A percentile compares a stretch with the other conserved stretches of the same genome.
phyloP scores from a whole-genome alignment of 2,113 vertebrate genomes.

The Hippocampus mohnikei region DNA sequence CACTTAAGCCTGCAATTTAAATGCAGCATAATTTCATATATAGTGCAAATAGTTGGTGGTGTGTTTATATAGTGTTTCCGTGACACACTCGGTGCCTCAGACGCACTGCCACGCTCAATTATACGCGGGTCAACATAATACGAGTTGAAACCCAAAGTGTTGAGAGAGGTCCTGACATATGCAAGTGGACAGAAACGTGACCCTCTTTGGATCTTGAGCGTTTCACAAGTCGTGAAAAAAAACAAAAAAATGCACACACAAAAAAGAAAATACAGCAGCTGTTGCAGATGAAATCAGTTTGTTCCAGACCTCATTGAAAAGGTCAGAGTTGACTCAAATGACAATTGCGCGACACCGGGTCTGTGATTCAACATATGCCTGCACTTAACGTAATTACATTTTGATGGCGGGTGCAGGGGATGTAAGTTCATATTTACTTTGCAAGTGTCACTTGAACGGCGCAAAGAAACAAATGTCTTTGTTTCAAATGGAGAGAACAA shows the following conservation, averaged over 20 bases:
- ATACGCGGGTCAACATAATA: constrained; percentile 55
- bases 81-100: constrained; percentile 17
- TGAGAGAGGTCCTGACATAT: constrained; percentile 48
- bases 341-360: constrained; percentile 48
- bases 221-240: constrained; percentile 58
- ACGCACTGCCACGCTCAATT: constrained; percentile 58
- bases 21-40: too few relatives aligned
- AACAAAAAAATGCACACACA: too few relatives aligned
- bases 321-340: constrained; percentile 62
- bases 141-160: constrained; percentile 53
- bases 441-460: constrained; percentile 47
- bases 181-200: constrained; percentile 58
- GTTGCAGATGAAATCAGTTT: constrained; percentile 66
- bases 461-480: constrained; percentile 55
- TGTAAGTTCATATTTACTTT: constrained; percentile 70
- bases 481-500: constrained; percentile 43
- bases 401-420: constrained; percentile 46
- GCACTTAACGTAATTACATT: constrained; percentile 73
- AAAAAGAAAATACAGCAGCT: constrained; percentile 41
- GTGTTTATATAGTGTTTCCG: constrained; percentile 11
- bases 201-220: constrained; percentile 51
- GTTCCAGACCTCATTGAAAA: constrained; percentile 60
- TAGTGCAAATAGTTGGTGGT: neutral
- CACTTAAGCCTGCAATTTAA: too few relatives aligned
- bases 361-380: constrained; percentile 71